Percentiles rank a stretch among this genome's conserved stretches.
Evolutionary conservation across 2,888 invertebrate genomes (phyloP).

Genomic region (Tetranychus truncatus): DNA sequence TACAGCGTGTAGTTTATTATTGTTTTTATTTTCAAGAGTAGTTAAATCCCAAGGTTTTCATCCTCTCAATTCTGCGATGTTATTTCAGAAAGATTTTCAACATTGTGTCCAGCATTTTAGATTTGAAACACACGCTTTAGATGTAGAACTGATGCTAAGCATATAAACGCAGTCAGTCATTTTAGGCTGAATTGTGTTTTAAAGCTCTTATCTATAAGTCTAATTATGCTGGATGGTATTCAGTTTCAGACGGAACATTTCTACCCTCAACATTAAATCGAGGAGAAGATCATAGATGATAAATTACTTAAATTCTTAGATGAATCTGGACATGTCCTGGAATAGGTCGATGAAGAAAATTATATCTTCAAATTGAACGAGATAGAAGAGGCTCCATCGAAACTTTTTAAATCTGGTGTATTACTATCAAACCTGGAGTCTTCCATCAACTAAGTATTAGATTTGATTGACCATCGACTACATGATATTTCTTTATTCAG

Average conservation of each 20-base stretch:
- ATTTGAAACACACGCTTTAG: constrained; percentile 61
- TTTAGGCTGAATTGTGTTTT: constrained; percentile 57
- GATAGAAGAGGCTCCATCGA: constrained; percentile 49
- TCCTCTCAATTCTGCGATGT: constrained; percentile 47
- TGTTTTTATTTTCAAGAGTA: constrained; percentile 30
- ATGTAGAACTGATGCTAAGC: constrained; percentile 62
- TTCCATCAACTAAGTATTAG: constrained; percentile 50
- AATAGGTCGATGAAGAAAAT: constrained; percentile 83
- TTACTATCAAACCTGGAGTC: constrained; percentile 49
- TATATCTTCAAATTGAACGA: constrained; percentile 71
- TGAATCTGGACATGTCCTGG: constrained; percentile 68
- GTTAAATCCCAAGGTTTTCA: constrained; percentile 29
- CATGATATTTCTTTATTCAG: constrained; percentile 71
- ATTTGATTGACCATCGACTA: constrained; percentile 40
- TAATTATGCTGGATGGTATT: constrained; percentile 87
- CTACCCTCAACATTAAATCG: constrained; percentile 54
- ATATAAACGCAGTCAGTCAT: constrained; percentile 52
- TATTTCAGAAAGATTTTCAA: constrained; percentile 49
- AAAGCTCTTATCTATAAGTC: constrained; percentile 62
- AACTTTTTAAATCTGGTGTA: constrained; percentile 49
- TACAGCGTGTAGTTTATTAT: no score
- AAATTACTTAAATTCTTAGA: constrained; percentile 43
- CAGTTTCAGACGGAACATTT: constrained; percentile 78
- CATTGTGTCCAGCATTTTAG: constrained; percentile 45
- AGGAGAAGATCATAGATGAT: constrained; percentile 34